Percentiles rank a stretch among this genome's conserved stretches.
Evolutionary conservation across 2,888 invertebrate species (phyloP).

Genomic region (Pollenia angustigena): DNA sequence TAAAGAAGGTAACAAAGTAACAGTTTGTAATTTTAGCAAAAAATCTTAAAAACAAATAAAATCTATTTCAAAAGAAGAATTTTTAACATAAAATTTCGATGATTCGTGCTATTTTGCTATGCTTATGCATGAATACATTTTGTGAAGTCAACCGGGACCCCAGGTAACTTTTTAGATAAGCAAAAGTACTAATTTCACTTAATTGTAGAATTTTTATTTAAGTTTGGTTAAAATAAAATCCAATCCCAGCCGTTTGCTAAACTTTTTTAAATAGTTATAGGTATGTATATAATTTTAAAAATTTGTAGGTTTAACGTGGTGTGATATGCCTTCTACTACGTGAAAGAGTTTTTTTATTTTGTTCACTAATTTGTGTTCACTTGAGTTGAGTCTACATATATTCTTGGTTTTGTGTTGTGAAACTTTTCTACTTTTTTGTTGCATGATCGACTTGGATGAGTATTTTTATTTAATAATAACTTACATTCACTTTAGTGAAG

Average conservation of each 20-base stretch:
- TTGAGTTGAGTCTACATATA: slow-evolving; percentile 29
- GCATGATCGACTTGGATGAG: slow-evolving; percentile 55
- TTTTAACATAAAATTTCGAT: background rate
- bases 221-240: slow-evolving; percentile 37
- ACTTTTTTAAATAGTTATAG: background rate
- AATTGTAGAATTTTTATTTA: slow-evolving; percentile 18
- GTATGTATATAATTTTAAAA: background rate
- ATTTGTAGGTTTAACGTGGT: slow-evolving; percentile 1
- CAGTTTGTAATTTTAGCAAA: too few relatives aligned
- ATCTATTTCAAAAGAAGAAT: too few relatives aligned
- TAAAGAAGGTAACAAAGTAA: too few relatives aligned
- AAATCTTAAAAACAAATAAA: too few relatives aligned
- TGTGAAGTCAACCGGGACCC: slow-evolving; percentile 6
- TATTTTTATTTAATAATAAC: slow-evolving; percentile 44
- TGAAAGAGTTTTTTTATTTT: slow-evolving; percentile 19
- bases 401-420: background rate
- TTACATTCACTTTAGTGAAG: background rate
- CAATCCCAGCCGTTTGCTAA: slow-evolving; percentile 67
- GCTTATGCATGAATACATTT: background rate
- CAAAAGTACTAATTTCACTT: slow-evolving; percentile 37
- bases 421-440: slow-evolving; percentile 43
- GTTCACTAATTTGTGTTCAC: slow-evolving; percentile 15
- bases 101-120: background rate
- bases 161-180: slow-evolving; percentile 66
- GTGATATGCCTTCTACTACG: slow-evolving; percentile 57